A percentile compares a stretch with the other conserved stretches of the same genome.
Evolutionary conservation across 2,888 invertebrate genomes (phyloP).

Genomic region (Cactoblastis cactorum): DNA sequence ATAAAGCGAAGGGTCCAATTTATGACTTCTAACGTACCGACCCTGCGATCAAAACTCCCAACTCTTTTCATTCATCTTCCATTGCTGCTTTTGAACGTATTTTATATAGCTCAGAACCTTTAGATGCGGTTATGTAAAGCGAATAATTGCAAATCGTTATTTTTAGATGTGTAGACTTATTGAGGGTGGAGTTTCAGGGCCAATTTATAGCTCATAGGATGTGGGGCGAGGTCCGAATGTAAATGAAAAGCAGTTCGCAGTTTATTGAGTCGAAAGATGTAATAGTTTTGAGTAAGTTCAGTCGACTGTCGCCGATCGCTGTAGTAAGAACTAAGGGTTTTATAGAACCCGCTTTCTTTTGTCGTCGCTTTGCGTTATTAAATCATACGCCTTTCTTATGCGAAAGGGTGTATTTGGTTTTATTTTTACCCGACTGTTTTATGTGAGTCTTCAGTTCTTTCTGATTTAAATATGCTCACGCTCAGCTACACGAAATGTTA

Average conservation of each 20-base stretch:
- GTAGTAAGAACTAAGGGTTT: constrained; percentile 1
- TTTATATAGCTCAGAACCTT: background rate
- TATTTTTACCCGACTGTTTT: background rate
- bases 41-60: constrained; percentile 8
- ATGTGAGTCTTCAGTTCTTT: background rate
- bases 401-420: background rate
- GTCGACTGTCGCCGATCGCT: background rate
- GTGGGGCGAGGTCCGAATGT: constrained; percentile 42
- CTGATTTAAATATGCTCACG: too few relatives aligned
- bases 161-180: constrained; percentile 21
- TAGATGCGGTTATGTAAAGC: constrained; percentile 22
- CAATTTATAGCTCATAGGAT: constrained; percentile 48
- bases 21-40: constrained; percentile 32
- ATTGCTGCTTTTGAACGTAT: constrained; percentile 14
- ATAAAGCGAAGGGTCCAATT: constrained; percentile 47
- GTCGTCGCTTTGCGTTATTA: constrained; percentile 4
- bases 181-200: constrained; percentile 37
- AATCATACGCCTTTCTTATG: background rate
- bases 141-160: constrained; percentile 10
- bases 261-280: constrained; percentile 47
- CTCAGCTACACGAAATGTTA: too few relatives aligned
- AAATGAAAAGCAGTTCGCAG: constrained; percentile 45
- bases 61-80: constrained; percentile 8
- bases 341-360: constrained; percentile 2
- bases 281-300: constrained; percentile 25